phyloP scores from a whole-genome alignment of 2,113 vertebrate genomes.

The Notarius lentiginosus region DNA sequence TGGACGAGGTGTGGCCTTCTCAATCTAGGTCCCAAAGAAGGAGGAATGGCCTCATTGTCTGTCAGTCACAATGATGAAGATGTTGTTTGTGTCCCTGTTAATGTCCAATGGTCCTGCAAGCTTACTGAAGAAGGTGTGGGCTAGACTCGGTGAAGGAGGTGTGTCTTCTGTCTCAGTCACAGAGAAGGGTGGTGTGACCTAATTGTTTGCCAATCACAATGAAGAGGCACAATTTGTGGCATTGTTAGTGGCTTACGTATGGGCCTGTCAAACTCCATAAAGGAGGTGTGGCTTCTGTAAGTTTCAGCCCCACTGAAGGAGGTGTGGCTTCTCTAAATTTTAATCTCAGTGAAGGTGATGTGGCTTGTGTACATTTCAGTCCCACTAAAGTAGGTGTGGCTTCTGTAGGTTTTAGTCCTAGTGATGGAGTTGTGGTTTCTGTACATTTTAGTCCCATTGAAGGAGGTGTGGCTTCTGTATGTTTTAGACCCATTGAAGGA shows the following conservation, averaged over 20 bases:
- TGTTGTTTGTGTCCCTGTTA: neutral
- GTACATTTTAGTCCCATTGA: neutral
- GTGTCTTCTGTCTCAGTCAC: too few relatives aligned
- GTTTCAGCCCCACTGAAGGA: too few relatives aligned
- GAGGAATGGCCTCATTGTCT: neutral
- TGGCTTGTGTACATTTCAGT: too few relatives aligned
- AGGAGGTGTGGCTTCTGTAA: neutral
- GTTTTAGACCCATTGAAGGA: neutral
- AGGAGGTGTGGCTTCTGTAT: neutral
- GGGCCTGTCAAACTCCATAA: neutral
- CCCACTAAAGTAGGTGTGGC: too few relatives aligned
- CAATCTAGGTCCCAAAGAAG: neutral
- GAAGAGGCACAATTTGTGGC: neutral
- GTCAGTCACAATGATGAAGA: neutral
- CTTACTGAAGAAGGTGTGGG: neutral
- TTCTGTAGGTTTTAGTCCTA: too few relatives aligned
- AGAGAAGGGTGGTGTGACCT: too few relatives aligned
- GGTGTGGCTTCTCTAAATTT: too few relatives aligned
- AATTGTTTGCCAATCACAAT: too few relatives aligned
- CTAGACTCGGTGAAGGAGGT: neutral
- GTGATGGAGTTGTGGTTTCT: neutral
- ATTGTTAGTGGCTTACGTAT: neutral
- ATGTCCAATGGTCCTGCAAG: neutral
- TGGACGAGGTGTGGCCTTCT: neutral
- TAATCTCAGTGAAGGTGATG: too few relatives aligned